Conservation (phyloP, 2,113 vertebrate species). For the Oryzias javanicus region DNA sequence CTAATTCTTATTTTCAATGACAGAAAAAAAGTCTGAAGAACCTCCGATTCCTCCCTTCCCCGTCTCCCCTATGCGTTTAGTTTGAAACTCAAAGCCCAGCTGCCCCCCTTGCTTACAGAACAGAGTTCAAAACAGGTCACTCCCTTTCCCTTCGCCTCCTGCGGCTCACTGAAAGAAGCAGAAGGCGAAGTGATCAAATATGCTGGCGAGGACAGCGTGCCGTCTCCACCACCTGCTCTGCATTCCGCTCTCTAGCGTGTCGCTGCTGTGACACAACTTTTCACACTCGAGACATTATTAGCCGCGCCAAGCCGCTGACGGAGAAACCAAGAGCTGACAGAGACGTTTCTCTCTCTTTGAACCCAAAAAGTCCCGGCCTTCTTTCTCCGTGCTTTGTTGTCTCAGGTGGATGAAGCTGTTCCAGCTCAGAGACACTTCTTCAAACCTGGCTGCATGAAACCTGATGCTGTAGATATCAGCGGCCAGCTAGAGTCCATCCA, state of each 20-base stretch:
- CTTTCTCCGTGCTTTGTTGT: not conserved
- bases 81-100: conserved; percentile 66
- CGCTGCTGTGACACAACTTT: not conserved
- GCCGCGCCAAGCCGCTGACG: conserved; percentile 37
- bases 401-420: not conserved
- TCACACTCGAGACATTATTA: conserved; percentile 40
- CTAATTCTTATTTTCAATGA: too few relatives aligned
- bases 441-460: conserved; percentile 52
- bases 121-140: conserved; percentile 58
- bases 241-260: conserved; percentile 7
- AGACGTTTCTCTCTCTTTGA: conserved; percentile 3
- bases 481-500: conserved; percentile 17
- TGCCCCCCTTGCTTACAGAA: conserved; percentile 47
- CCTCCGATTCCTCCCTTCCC: not conserved
- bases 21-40: too few relatives aligned
- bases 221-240: conserved; percentile 52
- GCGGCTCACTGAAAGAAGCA: conserved; percentile 55
- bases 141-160: conserved; percentile 13
- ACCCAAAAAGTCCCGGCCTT: not conserved
- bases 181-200: conserved; percentile 58
- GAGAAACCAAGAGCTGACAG: conserved; percentile 20
- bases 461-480: conserved; percentile 37
- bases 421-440: conserved; percentile 22
- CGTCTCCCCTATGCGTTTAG: conserved; percentile 26
- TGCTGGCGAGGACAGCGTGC: conserved; percentile 34